These are phyloP conservation scores for Andrena trimmerana DNA, from an alignment of 2,888 invertebrate species.

Conservation along the genomic window DNA sequence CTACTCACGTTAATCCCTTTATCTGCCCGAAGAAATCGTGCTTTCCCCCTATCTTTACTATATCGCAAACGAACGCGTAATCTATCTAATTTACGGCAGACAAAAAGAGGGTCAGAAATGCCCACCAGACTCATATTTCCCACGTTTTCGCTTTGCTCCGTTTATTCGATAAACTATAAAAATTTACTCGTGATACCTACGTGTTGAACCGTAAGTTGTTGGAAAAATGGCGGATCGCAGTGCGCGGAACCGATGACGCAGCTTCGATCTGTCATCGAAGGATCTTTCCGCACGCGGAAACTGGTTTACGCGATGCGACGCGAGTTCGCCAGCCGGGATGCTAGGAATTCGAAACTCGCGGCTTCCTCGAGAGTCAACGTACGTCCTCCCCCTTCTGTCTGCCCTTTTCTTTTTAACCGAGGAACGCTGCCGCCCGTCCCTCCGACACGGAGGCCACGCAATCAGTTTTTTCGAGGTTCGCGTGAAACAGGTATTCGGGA, in stretches of 20 bases:
- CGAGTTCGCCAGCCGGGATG: constrained; percentile 42
- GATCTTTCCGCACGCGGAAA: constrained; percentile 46
- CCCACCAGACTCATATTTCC: too few relatives aligned
- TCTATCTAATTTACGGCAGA: neutral
- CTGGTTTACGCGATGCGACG: constrained; percentile 59
- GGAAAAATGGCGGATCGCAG: neutral
- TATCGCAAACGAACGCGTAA: neutral
- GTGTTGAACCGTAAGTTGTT: neutral
- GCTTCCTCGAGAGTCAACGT: constrained; percentile 65
- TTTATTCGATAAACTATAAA: too few relatives aligned
- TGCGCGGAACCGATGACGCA: neutral
- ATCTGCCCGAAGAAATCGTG: neutral
- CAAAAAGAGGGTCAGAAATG: neutral
- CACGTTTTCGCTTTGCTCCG: too few relatives aligned
- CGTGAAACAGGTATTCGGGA: constrained; percentile 77
- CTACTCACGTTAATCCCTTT: neutral
- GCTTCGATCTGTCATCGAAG: constrained; percentile 38
- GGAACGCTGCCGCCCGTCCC: constrained; percentile 51
- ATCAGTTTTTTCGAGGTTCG: constrained; percentile 67
- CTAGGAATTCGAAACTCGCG: constrained; percentile 72
- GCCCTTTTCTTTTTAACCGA: constrained; percentile 34
- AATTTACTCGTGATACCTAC: too few relatives aligned
- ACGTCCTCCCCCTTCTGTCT: constrained; percentile 41
- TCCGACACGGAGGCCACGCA: constrained; percentile 58
- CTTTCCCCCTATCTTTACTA: neutral